Base-by-base conservation (phyloP, 2,888 invertebrate species). In the Sarcophaga rosellei region DNA sequence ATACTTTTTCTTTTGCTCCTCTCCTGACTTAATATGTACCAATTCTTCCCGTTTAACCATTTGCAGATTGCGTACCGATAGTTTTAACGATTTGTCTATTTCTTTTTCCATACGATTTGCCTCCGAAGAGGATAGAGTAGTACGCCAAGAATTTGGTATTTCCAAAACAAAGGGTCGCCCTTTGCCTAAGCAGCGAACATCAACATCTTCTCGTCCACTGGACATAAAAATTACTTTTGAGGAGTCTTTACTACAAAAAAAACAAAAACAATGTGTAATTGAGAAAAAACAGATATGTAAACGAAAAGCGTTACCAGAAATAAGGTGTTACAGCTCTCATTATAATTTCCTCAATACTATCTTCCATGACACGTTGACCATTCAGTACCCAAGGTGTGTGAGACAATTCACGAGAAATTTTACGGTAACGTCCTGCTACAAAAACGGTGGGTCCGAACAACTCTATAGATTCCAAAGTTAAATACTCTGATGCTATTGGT, bases 171-270 rank as follows among this genome's bases (percentile, higher is more conserved):
- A 99, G 0, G 99, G 99, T 11, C 99, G 94, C 0, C 99, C 99
- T 84, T 95, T 94, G 1, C 98, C 98, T 85, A 99, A 93, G 93
- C 98, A 99, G 82, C 98, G 94, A 0, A 99, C 99, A 94, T 99
- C 99, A 0, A 99, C 97, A 94, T 99, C 99, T 94, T 99, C 99
- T 61, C 99, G 94, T 0, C 99, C 99, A 76, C 99, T 98, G 3
- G 98, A 95, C 88, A 97, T 95, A 93, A 99, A 98, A 91, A 96
- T 96, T n/a, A 95, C 93, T 45, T 91, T 92, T 2, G 90, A 88
- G 2, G 88, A 87, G 1, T 89, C 88, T 6, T 90, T 90, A 11
- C 91, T 91, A 73, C 11, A 88, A 88, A 15, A 53, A 65, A 82
- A 63, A 8, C 21, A 23, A 15, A 73, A 63, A 65, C 44, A 73